phyloP scores from a whole-genome alignment of 2,113 vertebrate genomes.

The Xyliphius kryptos region DNA sequence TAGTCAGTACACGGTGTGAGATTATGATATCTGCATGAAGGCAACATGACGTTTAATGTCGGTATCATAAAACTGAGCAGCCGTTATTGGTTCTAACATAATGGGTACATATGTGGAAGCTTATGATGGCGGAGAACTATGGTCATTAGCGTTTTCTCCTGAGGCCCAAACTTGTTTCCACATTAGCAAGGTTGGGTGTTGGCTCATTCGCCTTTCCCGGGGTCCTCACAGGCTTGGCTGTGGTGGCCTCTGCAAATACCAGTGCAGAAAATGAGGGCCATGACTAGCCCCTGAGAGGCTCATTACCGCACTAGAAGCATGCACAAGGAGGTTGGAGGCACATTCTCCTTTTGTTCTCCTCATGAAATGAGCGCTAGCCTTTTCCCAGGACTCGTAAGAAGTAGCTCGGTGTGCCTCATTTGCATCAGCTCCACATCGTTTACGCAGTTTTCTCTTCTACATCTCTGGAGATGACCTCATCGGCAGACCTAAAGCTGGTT shows the following conservation, averaged over 20 bases:
- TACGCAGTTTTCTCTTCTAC: neutral
- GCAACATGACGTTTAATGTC: too few relatives aligned
- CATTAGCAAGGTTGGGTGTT: conserved; percentile 38
- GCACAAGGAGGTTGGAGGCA: conserved; percentile 41
- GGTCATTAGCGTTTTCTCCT: conserved; percentile 24
- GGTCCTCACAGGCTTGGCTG: conserved; percentile 14
- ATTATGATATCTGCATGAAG: too few relatives aligned
- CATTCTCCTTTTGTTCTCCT: conserved; percentile 31
- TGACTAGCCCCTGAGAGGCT: conserved; percentile 44
- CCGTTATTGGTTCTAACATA: too few relatives aligned
- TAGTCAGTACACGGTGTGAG: too few relatives aligned
- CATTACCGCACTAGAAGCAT: conserved; percentile 54
- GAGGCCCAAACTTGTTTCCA: conserved; percentile 41
- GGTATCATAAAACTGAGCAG: too few relatives aligned
- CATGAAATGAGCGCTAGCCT: conserved; percentile 20
- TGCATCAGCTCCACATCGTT: conserved; percentile 20
- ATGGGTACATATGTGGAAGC: conserved; percentile 27
- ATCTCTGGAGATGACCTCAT: neutral
- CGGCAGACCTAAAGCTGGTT: neutral
- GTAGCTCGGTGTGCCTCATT: conserved; percentile 24
- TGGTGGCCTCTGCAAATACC: conserved; percentile 41
- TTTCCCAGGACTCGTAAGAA: conserved; percentile 27
- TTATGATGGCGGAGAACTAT: conserved; percentile 30
- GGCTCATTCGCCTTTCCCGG: conserved; percentile 19
- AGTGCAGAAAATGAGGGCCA: conserved; percentile 35